Evolutionary conservation across 2,888 invertebrate genomes (phyloP).

Genomic region (Coenonympha arcania): DNA sequence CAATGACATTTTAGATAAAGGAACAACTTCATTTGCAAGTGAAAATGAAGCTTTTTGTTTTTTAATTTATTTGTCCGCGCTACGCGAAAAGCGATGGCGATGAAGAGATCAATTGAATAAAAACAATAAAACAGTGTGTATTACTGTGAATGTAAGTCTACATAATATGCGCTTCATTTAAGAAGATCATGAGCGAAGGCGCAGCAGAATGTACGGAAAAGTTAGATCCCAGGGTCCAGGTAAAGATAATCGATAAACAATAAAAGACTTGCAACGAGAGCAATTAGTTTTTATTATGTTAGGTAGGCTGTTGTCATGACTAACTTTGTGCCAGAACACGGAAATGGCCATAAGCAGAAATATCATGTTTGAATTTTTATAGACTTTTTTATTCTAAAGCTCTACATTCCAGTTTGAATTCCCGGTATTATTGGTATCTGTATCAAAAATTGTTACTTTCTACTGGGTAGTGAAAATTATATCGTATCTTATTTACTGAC

Average conservation of each 20-base stretch:
- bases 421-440: no score
- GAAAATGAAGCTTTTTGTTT: slow-evolving; percentile 19
- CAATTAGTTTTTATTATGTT: slow-evolving; percentile 23
- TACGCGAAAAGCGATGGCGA: slow-evolving; percentile 32
- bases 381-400: no score
- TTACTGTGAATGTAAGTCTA: slow-evolving; percentile 37
- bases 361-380: no score
- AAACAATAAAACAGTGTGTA: slow-evolving; percentile 24
- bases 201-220: slow-evolving; percentile 78
- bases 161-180: slow-evolving; percentile 50
- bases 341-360: neutral
- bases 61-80: slow-evolving; percentile 26
- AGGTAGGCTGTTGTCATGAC: slow-evolving; percentile 22
- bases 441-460: no score
- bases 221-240: slow-evolving; percentile 87
- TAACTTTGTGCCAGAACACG: slow-evolving; percentile 12
- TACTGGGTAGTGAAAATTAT: no score
- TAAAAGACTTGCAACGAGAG: slow-evolving; percentile 36
- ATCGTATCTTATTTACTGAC: no score
- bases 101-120: slow-evolving; percentile 16
- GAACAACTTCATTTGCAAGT: slow-evolving; percentile 13
- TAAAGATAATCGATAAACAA: slow-evolving; percentile 68
- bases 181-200: slow-evolving; percentile 75
- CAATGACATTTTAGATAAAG: neutral
- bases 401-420: no score